phyloP scores from a whole-genome alignment of 2,888 invertebrate genomes.

The Atrina japonica region DNA sequence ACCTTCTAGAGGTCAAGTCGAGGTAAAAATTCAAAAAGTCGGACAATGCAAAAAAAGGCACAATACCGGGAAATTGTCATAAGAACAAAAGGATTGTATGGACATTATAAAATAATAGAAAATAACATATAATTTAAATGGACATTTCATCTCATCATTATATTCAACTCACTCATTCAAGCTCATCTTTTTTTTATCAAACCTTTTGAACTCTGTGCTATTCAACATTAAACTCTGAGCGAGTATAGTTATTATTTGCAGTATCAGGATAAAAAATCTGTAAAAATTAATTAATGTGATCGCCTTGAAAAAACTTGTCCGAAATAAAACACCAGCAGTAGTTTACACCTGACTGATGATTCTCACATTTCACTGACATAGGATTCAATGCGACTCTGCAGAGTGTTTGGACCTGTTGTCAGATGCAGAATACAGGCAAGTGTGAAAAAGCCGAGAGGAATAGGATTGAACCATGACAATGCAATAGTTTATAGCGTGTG shows the following conservation, averaged over 20 bases:
- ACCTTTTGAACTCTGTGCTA: not conserved
- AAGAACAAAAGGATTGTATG: conserved; percentile 7
- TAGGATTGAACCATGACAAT: too few relatives aligned
- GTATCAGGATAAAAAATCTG: not conserved
- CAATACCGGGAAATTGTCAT: not conserved
- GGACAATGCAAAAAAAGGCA: not conserved
- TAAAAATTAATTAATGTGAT: too few relatives aligned
- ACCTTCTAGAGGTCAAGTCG: conserved; percentile 18
- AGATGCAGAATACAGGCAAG: too few relatives aligned
- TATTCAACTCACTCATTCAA: not conserved
- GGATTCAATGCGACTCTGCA: too few relatives aligned
- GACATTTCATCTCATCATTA: not conserved
- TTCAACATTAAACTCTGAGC: not conserved
- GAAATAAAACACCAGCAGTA: conserved; percentile 1
- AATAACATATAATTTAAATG: conserved; percentile 19
- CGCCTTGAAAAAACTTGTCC: conserved; percentile 2
- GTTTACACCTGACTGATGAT: too few relatives aligned
- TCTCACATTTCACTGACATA: too few relatives aligned
- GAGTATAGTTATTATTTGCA: not conserved
- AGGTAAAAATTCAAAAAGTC: conserved; percentile 20
- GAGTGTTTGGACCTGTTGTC: too few relatives aligned
- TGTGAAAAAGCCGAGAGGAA: too few relatives aligned
- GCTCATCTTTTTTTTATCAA: not conserved
- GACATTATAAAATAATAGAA: conserved; percentile 22
- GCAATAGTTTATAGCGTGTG: too few relatives aligned